Base-by-base conservation (phyloP, 2,113 vertebrate genomes). In the Regulus satrapa region DNA sequence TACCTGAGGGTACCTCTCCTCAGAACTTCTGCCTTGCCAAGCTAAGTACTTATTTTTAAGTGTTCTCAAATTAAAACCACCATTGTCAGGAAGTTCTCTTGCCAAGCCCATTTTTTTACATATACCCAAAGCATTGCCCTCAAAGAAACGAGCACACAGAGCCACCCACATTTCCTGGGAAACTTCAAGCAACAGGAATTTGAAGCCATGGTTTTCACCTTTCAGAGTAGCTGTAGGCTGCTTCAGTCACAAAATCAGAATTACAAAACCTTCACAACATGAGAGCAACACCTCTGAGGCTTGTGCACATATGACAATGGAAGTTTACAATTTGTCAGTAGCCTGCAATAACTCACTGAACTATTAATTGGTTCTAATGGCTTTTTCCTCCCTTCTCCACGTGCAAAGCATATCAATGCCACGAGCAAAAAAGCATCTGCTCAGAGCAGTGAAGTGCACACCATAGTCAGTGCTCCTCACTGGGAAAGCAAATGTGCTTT, bases 221-320 rank as follows among this genome's bases (percentile, higher is more conserved):
- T 6, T 32, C 25, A n/a, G 26, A 79, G 15, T 1, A 72, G 26
- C 25, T 55, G n/a, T 25, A 78, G 31, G 45, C 36, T 79, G 21
- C 26, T 46, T 62, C 36, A 40, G 18, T 6, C 69, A 59, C 31
- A 61, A 72, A 91, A 63, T 48, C 28, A 58, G 36, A 64, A 26
- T 41, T 54, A 59, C 18, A 58, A 86, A 68, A 18, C 31, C 36
- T 90, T n/a, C 41, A 6, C 2, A 7, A 20, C 0, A 46, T 56
- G 36, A 87, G 63, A 69, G 48, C 23, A 58, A 41, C 18, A 36
- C 8, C 48, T 69, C 38, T 45, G 77, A 31, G 46, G 61, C 13
- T 11, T 61, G 28, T 12, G 40, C 23, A 13, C 9, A 3, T 2
- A 20, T 2, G 12, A 31, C 18, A 64, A 4, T 0, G 9, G 3